Percentiles rank a stretch among this genome's conserved stretches.
These are phyloP conservation scores for Subanguina moxae DNA, from an alignment of 1,140 invertebrate genomes.

Conservation along the genomic window DNA sequence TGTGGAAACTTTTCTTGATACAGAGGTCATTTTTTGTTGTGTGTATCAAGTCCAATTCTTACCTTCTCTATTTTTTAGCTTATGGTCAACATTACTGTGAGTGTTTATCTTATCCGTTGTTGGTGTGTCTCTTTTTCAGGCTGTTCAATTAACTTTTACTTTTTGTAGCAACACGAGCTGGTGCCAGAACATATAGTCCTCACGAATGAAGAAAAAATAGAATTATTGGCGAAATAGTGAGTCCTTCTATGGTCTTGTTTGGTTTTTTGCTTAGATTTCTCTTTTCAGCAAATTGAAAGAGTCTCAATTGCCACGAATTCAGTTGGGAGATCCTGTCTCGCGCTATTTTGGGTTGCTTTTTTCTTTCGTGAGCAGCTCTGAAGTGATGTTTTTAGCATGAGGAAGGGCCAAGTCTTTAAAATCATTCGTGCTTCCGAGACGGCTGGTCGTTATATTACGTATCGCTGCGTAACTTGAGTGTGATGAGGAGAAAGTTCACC, in stretches of 20 bases:
- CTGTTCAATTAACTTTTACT: too few species aligned
- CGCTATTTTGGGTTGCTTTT: slow-evolving; percentile 61
- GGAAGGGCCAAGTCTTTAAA: slow-evolving; percentile 94
- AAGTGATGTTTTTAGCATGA: slow-evolving; percentile 93
- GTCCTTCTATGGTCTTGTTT: slow-evolving; percentile 64
- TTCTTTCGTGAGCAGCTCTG: slow-evolving; percentile 62
- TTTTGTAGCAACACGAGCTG: too few species aligned
- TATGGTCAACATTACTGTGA: too few species aligned
- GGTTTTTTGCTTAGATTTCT: too few species aligned
- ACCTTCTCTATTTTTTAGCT: too few species aligned
- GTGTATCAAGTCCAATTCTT: too few species aligned
- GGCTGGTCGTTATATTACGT: slow-evolving; percentile 95
- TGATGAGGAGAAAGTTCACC: too few species aligned
- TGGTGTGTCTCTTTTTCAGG: too few species aligned
- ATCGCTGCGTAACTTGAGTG: slow-evolving; percentile 64
- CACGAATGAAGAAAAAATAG: slow-evolving; percentile 80
- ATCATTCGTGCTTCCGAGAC: slow-evolving; percentile 96
- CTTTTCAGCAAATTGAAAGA: slow-evolving; percentile 82
- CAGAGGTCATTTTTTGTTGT: too few species aligned
- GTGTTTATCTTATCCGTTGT: too few species aligned
- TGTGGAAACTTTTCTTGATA: too few species aligned
- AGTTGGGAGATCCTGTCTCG: slow-evolving; percentile 93
- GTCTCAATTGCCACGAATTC: slow-evolving; percentile 97
- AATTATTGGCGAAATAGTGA: slow-evolving; percentile 85
- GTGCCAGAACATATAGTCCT: too few species aligned